Evolutionary conservation across 2,113 vertebrate genomes (phyloP).

Genomic region (Oplegnathus fasciatus): DNA sequence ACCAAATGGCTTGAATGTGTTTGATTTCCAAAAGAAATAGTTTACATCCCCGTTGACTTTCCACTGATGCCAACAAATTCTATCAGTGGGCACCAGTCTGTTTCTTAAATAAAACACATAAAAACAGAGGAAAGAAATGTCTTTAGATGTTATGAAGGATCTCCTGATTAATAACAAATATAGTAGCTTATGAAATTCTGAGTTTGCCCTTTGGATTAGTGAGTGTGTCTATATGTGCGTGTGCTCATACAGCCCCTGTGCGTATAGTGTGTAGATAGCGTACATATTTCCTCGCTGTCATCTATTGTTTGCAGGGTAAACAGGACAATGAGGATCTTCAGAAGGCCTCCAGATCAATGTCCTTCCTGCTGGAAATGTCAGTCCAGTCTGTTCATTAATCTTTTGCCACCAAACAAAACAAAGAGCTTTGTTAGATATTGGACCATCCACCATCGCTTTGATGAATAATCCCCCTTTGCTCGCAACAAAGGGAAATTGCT

Average conservation of each 20-base stretch:
- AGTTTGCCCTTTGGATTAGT: conserved; percentile 53
- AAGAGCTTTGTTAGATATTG: conserved; percentile 74
- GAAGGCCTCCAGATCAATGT: conserved; percentile 74
- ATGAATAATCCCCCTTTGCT: conserved; percentile 69
- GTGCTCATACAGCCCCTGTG: neutral
- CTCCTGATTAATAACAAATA: conserved; percentile 59
- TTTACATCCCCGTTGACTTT: conserved; percentile 54
- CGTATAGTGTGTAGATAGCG: conserved; percentile 21
- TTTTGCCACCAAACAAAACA: conserved; percentile 76
- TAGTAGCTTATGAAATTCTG: conserved; percentile 37
- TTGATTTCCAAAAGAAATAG: conserved; percentile 60
- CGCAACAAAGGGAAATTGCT: conserved; percentile 68
- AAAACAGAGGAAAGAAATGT: neutral
- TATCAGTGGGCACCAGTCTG: conserved; percentile 33
- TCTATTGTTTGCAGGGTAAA: conserved; percentile 73
- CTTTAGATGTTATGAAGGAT: conserved; percentile 36
- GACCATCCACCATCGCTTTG: conserved; percentile 55
- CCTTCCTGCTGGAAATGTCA: conserved; percentile 81
- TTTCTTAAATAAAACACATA: conserved; percentile 36
- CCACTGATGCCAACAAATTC: conserved; percentile 29
- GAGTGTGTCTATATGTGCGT: conserved; percentile 18
- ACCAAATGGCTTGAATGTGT: conserved; percentile 46
- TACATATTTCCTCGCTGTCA: conserved; percentile 53
- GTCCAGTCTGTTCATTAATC: conserved; percentile 78
- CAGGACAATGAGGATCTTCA: conserved; percentile 75